A percentile compares a stretch with the other conserved stretches of the same genome.
These are phyloP conservation scores for Nephrotoma flavescens DNA, from an alignment of 2,888 invertebrate genomes.

Conservation along the genomic window DNA sequence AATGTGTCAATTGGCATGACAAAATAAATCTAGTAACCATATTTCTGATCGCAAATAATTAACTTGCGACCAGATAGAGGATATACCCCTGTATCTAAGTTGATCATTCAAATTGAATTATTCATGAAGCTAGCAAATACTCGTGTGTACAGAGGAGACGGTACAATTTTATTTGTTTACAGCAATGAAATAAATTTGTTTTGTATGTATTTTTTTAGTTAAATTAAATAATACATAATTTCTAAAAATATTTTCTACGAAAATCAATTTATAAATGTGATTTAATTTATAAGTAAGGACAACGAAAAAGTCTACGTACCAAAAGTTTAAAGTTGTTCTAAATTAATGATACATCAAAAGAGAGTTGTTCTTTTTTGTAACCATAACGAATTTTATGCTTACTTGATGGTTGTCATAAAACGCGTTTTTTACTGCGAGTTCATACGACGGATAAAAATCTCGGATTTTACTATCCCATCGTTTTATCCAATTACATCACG, in stretches of 20 bases:
- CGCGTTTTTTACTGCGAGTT: too few relatives aligned
- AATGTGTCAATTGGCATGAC: too few relatives aligned
- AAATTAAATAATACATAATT: neutral
- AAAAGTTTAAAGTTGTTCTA: neutral
- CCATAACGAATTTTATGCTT: neutral
- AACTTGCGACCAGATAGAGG: too few relatives aligned
- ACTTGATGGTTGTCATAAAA: neutral
- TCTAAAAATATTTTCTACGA: neutral
- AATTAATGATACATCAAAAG: neutral
- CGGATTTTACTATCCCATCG: too few relatives aligned
- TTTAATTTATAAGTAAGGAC: neutral
- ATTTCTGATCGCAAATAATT: too few relatives aligned
- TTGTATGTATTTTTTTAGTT: neutral
- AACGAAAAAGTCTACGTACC: neutral
- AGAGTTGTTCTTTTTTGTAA: neutral
- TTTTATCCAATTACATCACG: too few relatives aligned
- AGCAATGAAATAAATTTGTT: neutral
- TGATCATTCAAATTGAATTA: too few relatives aligned
- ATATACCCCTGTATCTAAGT: too few relatives aligned
- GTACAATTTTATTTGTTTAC: neutral
- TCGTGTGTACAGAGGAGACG: too few relatives aligned
- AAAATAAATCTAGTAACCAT: too few relatives aligned
- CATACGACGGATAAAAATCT: too few relatives aligned
- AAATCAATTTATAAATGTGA: neutral
- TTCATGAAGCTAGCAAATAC: too few relatives aligned